Percentiles rank a stretch among this genome's conserved stretches.
phyloP scores from a whole-genome alignment of 2,797 vertebrate species.

The Galago senegalensis region DNA sequence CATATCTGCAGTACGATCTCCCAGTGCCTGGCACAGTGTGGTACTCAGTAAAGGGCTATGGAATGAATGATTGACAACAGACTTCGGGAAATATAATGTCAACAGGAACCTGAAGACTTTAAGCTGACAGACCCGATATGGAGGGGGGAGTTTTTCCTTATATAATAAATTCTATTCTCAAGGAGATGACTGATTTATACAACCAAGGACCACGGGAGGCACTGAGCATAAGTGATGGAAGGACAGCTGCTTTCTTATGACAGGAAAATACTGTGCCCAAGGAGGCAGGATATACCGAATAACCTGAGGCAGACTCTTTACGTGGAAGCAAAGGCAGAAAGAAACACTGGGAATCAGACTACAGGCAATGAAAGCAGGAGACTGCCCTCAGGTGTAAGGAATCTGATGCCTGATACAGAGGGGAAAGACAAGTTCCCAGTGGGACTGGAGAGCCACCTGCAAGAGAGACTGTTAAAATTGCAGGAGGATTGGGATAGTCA shows the following conservation, averaged over 20 bases:
- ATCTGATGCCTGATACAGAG: background rate
- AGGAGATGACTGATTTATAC: background rate
- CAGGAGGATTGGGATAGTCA: background rate
- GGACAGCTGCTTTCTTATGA: background rate
- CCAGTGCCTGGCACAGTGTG: background rate
- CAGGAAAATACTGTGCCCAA: background rate
- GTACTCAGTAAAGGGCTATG: background rate
- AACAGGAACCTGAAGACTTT: background rate
- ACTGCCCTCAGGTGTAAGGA: background rate
- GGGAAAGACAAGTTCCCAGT: conserved; percentile 22
- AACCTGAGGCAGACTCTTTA: background rate
- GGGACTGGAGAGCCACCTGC: background rate
- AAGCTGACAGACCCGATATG: background rate
- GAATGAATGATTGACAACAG: background rate
- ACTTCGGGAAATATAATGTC: background rate
- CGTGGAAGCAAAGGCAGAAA: background rate
- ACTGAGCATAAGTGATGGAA: background rate
- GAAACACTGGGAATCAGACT: background rate
- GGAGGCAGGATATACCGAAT: background rate
- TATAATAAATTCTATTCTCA: background rate
- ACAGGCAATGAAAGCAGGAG: background rate
- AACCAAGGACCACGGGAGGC: background rate
- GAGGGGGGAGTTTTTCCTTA: background rate
- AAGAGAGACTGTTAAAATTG: background rate
- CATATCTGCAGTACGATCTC: background rate